phyloP scores from a whole-genome alignment of 2,113 vertebrate genomes.

The Paracanthobrama guichenoti region DNA sequence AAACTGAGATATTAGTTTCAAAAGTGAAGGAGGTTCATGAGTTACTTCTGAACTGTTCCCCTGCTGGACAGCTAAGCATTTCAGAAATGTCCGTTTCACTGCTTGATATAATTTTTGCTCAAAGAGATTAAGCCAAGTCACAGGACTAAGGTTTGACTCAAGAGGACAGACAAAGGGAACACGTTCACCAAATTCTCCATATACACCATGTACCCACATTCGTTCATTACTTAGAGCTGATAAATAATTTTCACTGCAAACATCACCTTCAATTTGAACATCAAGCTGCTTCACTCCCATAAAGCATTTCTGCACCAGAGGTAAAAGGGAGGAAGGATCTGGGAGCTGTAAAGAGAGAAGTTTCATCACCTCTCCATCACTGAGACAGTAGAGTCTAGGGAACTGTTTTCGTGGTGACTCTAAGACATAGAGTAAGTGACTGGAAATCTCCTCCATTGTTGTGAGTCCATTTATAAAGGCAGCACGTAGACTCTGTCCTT shows the following conservation, averaged over 20 bases:
- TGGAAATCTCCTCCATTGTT: slow-evolving; percentile 75
- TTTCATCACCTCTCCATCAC: slow-evolving; percentile 76
- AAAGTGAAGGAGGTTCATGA: slow-evolving; percentile 39
- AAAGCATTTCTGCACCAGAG: slow-evolving; percentile 77
- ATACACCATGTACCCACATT: slow-evolving; percentile 67
- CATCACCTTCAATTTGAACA: slow-evolving; percentile 46
- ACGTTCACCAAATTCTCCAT: slow-evolving; percentile 71
- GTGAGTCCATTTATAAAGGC: slow-evolving; percentile 68
- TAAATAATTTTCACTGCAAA: neutral
- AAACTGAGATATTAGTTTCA: slow-evolving; percentile 67
- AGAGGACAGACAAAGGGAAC: slow-evolving; percentile 71
- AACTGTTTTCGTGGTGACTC: slow-evolving; percentile 69
- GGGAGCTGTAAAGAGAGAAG: slow-evolving; percentile 69
- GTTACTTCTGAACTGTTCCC: neutral
- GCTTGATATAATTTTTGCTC: slow-evolving; percentile 72
- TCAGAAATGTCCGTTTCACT: slow-evolving; percentile 65
- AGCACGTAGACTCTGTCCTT: slow-evolving; percentile 64
- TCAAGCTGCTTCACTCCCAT: slow-evolving; percentile 70
- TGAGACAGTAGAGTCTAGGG: slow-evolving; percentile 83
- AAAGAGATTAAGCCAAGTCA: slow-evolving; percentile 77
- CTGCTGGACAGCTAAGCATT: slow-evolving; percentile 65
- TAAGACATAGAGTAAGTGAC: slow-evolving; percentile 67
- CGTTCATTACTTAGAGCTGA: slow-evolving; percentile 19
- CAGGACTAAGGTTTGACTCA: slow-evolving; percentile 59
- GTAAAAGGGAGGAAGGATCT: slow-evolving; percentile 65